phyloP scores from a whole-genome alignment of 2,888 invertebrate species.

The Mechanitis messenoides region DNA sequence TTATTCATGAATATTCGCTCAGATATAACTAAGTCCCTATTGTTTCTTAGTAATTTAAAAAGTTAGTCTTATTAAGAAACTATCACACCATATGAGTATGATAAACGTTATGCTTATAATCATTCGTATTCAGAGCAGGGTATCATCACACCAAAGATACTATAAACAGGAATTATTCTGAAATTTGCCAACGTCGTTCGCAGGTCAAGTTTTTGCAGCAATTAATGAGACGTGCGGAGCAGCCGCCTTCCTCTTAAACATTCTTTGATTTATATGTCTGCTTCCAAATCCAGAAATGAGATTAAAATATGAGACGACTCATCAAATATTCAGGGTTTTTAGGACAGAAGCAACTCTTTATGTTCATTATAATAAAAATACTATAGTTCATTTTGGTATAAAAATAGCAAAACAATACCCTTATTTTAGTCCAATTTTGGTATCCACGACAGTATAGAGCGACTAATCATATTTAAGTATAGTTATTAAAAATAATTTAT shows the following conservation, averaged over 20 bases:
- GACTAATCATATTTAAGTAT: too few species aligned
- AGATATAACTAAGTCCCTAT: conserved; percentile 10
- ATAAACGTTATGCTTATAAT: neutral
- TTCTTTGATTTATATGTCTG: conserved; percentile 73
- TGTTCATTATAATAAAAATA: conserved; percentile 73
- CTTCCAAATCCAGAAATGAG: conserved; percentile 53
- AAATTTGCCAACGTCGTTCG: conserved; percentile 72
- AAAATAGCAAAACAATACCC: conserved; percentile 39
- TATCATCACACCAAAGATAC: conserved; percentile 23
- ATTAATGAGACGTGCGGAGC: conserved; percentile 68
- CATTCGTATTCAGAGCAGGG: conserved; percentile 22
- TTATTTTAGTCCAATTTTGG: conserved; percentile 38
- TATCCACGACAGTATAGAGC: too few species aligned
- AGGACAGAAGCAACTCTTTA: conserved; percentile 59
- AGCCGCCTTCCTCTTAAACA: conserved; percentile 61
- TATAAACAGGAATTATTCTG: conserved; percentile 49
- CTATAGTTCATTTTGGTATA: conserved; percentile 63
- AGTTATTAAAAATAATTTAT: too few species aligned
- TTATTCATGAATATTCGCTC: conserved; percentile 27
- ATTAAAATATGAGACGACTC: conserved; percentile 70
- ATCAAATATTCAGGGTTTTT: conserved; percentile 72
- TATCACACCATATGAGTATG: neutral
- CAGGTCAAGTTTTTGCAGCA: conserved; percentile 70
- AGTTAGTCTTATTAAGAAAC: neutral
- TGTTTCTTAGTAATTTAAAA: neutral